These are phyloP conservation scores for Nemoura dubitans DNA, from an alignment of 2,888 invertebrate species.

Conservation along the genomic window DNA sequence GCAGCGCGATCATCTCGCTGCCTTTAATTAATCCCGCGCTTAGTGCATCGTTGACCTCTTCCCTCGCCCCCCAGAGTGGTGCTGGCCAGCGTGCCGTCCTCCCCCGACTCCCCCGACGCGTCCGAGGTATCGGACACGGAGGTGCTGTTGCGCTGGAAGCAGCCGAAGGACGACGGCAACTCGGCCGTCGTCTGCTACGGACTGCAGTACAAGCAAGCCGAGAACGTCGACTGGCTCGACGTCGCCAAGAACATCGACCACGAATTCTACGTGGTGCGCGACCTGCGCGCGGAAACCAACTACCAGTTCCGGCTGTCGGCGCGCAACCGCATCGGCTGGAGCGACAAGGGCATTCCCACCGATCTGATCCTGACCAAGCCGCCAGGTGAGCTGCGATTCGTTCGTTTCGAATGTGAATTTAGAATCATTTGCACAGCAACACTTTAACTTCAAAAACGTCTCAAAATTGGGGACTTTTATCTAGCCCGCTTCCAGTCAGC, in stretches of 20 bases:
- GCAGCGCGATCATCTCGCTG: too few relatives aligned
- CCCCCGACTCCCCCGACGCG: slow-evolving; percentile 91
- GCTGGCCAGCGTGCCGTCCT: slow-evolving; percentile 80
- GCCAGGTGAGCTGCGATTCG: slow-evolving; percentile 60
- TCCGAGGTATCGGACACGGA: slow-evolving; percentile 85
- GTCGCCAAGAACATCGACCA: slow-evolving; percentile 90
- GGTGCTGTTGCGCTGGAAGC: slow-evolving; percentile 90
- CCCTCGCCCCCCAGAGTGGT: slow-evolving; percentile 77
- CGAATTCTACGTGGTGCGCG: slow-evolving; percentile 87
- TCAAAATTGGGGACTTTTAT: too few relatives aligned
- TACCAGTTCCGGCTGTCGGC: slow-evolving; percentile 92
- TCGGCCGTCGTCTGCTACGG: slow-evolving; percentile 89
- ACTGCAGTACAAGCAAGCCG: slow-evolving; percentile 68
- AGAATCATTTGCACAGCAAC: too few relatives aligned
- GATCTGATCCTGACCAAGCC: slow-evolving; percentile 75
- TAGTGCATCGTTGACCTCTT: slow-evolving; percentile 39
- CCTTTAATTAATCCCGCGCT: neutral
- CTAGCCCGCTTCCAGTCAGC: too few relatives aligned
- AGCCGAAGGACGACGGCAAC: slow-evolving; percentile 91
- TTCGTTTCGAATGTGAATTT: too few relatives aligned
- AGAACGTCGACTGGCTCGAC: slow-evolving; percentile 84
- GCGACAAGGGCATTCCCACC: slow-evolving; percentile 87
- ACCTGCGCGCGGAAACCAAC: slow-evolving; percentile 79
- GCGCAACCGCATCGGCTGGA: slow-evolving; percentile 92
- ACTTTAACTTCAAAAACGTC: too few relatives aligned